These are phyloP conservation scores for Xestobium rufovillosum DNA, from an alignment of 2,888 invertebrate species.

Conservation along the genomic window DNA sequence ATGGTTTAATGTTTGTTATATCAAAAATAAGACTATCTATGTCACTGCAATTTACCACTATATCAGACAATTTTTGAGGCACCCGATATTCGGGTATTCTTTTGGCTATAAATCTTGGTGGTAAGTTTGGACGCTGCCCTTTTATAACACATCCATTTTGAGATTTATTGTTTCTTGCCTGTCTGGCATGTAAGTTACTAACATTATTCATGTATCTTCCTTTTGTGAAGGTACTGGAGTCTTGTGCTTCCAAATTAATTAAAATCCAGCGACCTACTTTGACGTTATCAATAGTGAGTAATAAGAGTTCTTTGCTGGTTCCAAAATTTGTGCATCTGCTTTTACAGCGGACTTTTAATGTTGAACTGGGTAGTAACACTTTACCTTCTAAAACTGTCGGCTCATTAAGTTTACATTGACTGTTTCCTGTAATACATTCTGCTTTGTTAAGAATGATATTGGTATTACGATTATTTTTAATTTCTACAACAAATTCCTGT, in stretches of 20 bases:
- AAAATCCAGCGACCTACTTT: constrained; percentile 53
- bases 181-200: too few relatives aligned
- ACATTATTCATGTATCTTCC: too few relatives aligned
- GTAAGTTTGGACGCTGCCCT: constrained; percentile 48
- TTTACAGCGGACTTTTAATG: constrained; percentile 43
- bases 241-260: constrained; percentile 42
- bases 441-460: constrained; percentile 45
- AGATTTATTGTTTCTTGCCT: neutral
- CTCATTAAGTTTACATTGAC: constrained; percentile 28
- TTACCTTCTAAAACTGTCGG: constrained; percentile 21
- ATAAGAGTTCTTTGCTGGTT: constrained; percentile 51
- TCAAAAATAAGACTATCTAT: constrained; percentile 36
- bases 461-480: constrained; percentile 43
- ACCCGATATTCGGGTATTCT: constrained; percentile 45
- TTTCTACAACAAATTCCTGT: constrained; percentile 42
- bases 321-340: constrained; percentile 57
- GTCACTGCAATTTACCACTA: constrained; percentile 34
- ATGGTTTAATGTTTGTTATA: constrained; percentile 43
- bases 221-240: constrained; percentile 2
- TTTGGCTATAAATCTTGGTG: constrained; percentile 55
- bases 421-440: constrained; percentile 47
- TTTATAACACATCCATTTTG: constrained; percentile 33
- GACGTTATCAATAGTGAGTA: constrained; percentile 55
- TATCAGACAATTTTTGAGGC: constrained; percentile 41
- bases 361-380: constrained; percentile 42